Percentiles rank a stretch among this genome's conserved stretches.
Evolutionary conservation across 2,888 invertebrate species (phyloP).

Genomic region (Plusia festucae): DNA sequence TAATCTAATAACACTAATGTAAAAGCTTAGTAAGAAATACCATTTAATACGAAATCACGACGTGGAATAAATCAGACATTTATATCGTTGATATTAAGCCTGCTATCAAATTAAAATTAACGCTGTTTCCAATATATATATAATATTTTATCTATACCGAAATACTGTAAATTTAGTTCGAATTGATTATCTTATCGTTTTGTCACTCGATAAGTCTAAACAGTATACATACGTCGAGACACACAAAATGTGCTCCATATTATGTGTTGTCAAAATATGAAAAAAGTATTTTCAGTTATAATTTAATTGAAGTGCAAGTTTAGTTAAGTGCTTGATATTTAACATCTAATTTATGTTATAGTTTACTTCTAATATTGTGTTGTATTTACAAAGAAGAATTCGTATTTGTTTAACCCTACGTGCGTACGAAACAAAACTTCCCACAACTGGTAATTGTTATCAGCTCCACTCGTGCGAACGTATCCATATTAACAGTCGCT

Average conservation of each 20-base stretch:
- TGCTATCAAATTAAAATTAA: no score
- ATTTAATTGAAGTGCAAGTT: not conserved
- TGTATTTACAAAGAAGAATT: not conserved
- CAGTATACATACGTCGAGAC: not conserved
- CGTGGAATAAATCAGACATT: no score
- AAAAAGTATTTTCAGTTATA: no score
- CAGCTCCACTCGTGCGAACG: constrained; percentile 31
- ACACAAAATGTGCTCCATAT: not conserved
- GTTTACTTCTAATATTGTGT: not conserved
- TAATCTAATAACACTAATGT: not conserved
- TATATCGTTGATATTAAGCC: no score
- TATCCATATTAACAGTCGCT: constrained; percentile 28
- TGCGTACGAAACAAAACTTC: constrained; percentile 30
- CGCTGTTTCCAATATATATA: no score
- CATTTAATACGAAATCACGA: no score
- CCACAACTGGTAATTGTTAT: constrained; percentile 40
- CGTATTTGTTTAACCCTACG: constrained; percentile 15
- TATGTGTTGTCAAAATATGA: not conserved
- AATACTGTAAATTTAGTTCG: not conserved
- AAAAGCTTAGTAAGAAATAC: not conserved
- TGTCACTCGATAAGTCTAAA: constrained; percentile 1
- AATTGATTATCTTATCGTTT: constrained; percentile 4
- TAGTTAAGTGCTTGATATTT: not conserved
- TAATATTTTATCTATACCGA: not conserved
- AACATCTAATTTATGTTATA: not conserved